phyloP scores from a whole-genome alignment of 2,888 invertebrate genomes.

The Elysia crispata region DNA sequence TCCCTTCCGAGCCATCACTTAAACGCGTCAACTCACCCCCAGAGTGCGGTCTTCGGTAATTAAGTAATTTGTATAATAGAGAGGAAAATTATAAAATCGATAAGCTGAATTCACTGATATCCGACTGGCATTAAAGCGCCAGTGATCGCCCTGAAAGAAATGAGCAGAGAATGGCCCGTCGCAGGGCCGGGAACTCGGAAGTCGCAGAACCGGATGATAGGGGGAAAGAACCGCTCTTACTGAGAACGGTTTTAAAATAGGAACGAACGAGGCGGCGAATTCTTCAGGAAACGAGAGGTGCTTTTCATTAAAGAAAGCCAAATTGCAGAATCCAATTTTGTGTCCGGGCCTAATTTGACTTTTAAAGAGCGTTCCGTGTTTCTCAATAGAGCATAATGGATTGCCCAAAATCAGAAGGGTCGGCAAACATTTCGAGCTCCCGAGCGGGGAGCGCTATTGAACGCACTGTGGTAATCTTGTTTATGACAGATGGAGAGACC shows the following conservation, averaged over 20 bases:
- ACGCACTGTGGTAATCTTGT: constrained; percentile 46
- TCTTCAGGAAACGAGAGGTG: constrained; percentile 46
- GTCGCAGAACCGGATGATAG: constrained; percentile 38
- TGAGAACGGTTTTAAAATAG: constrained; percentile 40
- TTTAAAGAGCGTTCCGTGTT: constrained; percentile 53
- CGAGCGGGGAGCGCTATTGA: constrained; percentile 37
- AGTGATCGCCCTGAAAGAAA: constrained; percentile 38
- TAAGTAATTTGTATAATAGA: constrained; percentile 62
- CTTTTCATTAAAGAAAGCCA: constrained; percentile 50
- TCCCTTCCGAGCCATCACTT: no score
- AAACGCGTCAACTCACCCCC: no score
- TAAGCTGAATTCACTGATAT: constrained; percentile 54
- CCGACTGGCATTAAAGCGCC: constrained; percentile 44
- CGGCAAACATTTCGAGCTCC: constrained; percentile 45
- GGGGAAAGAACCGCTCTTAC: constrained; percentile 30
- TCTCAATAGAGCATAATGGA: constrained; percentile 49
- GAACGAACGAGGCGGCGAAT: constrained; percentile 44
- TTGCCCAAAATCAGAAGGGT: constrained; percentile 44
- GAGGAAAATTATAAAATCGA: constrained; percentile 60
- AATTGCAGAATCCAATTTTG: constrained; percentile 56
- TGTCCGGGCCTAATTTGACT: constrained; percentile 53
- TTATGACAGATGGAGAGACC: constrained; percentile 49
- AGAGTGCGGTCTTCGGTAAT: constrained; percentile 53
- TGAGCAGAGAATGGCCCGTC: constrained; percentile 40
- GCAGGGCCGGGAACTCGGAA: no score